A percentile compares a stretch with the other conserved stretches of the same genome.
phyloP scores from a whole-genome alignment of 2,888 invertebrate genomes.

The Baronia brevicornis region DNA sequence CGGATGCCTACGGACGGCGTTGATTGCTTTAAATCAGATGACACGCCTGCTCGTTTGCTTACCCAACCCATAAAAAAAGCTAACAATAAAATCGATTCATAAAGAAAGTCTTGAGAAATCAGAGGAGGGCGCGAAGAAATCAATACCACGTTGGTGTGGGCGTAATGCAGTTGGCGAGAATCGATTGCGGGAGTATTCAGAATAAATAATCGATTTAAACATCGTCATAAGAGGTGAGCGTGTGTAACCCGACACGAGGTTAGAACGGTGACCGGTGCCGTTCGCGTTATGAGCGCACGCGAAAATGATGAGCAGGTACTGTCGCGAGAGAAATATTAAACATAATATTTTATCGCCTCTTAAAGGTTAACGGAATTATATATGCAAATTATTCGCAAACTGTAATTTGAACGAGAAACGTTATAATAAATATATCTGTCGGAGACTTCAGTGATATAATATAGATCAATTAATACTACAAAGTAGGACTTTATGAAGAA shows the following conservation, averaged over 20 bases:
- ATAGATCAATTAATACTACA: no score
- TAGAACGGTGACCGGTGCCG: conserved; percentile 39
- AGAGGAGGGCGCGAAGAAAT: conserved; percentile 38
- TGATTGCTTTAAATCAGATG: no score
- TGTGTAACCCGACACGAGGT: conserved; percentile 50
- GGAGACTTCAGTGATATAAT: no score
- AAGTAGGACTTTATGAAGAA: no score
- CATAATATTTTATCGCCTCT: no score
- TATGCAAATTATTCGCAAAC: no score
- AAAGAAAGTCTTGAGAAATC: conserved; percentile 42
- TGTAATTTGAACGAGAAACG: no score
- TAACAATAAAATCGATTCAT: conserved; percentile 29
- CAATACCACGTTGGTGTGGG: conserved; percentile 36
- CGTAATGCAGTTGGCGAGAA: conserved; percentile 47
- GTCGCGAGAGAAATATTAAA: conserved; percentile 8
- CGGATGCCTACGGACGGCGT: no score
- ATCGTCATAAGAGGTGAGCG: conserved; percentile 34
- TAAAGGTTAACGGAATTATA: no score
- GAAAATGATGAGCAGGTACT: conserved; percentile 51
- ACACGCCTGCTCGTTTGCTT: no score
- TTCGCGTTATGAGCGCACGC: conserved; percentile 42
- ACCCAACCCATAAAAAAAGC: conserved; percentile 4
- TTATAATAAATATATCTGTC: not conserved
- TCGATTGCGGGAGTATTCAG: conserved; percentile 40
- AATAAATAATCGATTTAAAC: conserved; percentile 63